Percentiles rank a stretch among this genome's conserved stretches.
These are phyloP conservation scores for Stegophylla sp. DNA, from an alignment of 2,888 invertebrate genomes.

Conservation along the genomic window DNA sequence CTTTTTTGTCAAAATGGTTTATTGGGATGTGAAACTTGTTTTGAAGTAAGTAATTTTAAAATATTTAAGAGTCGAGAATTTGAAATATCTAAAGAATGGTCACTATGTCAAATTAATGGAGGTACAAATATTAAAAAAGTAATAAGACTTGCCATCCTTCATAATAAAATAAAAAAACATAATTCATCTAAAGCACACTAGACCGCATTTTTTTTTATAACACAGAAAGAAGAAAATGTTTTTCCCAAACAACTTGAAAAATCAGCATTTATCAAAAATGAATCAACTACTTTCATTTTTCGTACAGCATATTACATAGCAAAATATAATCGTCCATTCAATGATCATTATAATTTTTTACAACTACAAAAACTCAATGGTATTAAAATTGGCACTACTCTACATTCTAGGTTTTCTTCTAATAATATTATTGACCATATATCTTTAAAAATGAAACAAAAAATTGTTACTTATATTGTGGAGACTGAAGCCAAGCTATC, in stretches of 20 bases:
- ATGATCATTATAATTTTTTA: not conserved
- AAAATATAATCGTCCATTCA: not conserved
- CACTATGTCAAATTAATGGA: no score
- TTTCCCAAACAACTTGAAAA: not conserved
- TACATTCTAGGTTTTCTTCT: constrained; percentile 1
- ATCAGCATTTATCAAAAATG: not conserved
- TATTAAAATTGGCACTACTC: not conserved
- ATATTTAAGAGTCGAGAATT: no score
- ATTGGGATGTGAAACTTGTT: no score
- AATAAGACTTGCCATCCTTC: not conserved
- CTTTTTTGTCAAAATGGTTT: no score
- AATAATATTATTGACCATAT: not conserved
- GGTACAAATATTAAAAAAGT: not conserved
- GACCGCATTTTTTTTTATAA: not conserved
- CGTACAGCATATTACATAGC: constrained; percentile 3
- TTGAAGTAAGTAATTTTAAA: no score
- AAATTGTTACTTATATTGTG: not conserved
- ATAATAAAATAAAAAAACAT: constrained; percentile 5
- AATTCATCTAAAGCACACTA: not conserved
- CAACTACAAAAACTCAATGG: constrained; percentile 8
- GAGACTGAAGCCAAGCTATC: not conserved
- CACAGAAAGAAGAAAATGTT: not conserved
- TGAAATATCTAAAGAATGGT: no score
- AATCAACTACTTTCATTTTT: not conserved
- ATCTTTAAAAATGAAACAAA: not conserved